A percentile compares a stretch with the other conserved stretches of the same genome.
These are phyloP conservation scores for Parnassius glacialis DNA, from an alignment of 2,888 invertebrate species.

Conservation along the genomic window DNA sequence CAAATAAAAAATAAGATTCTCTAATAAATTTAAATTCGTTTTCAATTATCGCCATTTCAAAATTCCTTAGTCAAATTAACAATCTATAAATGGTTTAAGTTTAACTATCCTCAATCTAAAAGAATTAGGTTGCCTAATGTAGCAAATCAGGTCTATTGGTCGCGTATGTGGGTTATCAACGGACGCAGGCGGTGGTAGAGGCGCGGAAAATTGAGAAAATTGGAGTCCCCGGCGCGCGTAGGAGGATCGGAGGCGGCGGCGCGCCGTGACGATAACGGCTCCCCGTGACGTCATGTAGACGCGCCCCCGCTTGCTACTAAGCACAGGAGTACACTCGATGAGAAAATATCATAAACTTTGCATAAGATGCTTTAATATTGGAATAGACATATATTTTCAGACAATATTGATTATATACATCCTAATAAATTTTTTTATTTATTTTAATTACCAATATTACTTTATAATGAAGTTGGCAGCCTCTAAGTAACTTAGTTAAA, in stretches of 20 bases:
- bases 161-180: constrained; percentile 48
- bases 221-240: constrained; percentile 35
- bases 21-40: no score
- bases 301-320: constrained; percentile 32
- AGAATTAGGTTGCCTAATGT: constrained; percentile 39
- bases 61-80: no score
- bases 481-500: no score
- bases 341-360: not conserved
- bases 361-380: no score
- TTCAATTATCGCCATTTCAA: no score
- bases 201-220: constrained; percentile 68
- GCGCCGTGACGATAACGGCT: constrained; percentile 42
- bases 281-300: constrained; percentile 51
- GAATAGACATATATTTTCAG: no score
- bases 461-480: no score
- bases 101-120: not conserved
- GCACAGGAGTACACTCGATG: constrained; percentile 21
- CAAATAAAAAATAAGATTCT: no score
- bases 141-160: constrained; percentile 43
- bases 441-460: no score
- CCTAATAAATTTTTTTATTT: no score
- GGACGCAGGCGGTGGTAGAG: constrained; percentile 57
- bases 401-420: no score
- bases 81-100: no score
- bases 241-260: constrained; percentile 24